Evolutionary conservation across 2,113 vertebrate genomes (phyloP).

Genomic region (Rhagologus leucostigma): DNA sequence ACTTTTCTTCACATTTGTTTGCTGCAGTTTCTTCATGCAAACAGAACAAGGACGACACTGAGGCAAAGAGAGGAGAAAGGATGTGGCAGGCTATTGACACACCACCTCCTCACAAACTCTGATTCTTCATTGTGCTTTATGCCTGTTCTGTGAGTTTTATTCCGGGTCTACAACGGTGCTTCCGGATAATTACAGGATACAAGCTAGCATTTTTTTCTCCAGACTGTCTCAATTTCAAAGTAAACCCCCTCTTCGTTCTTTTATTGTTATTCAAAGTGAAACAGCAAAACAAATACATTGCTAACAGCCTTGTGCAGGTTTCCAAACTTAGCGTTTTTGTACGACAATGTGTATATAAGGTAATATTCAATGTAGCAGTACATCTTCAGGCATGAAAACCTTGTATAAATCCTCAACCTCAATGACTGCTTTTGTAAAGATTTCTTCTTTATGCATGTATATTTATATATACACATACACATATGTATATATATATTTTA

Average conservation of each 20-base stretch:
- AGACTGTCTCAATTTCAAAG: constrained; percentile 28
- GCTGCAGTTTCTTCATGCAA: neutral
- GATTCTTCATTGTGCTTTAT: neutral
- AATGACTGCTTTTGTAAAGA: neutral
- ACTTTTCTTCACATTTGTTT: neutral
- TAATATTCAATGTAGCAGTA: neutral
- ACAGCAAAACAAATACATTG: constrained; percentile 32
- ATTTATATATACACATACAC: neutral
- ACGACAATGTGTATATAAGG: neutral
- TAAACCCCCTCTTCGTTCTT: neutral
- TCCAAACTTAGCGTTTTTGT: constrained; percentile 13
- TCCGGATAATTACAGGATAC: neutral
- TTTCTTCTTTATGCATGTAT: neutral
- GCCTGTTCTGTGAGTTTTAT: neutral
- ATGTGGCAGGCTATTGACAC: neutral
- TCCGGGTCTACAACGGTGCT: neutral
- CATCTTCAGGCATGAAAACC: neutral
- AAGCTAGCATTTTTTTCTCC: neutral
- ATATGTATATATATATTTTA: neutral
- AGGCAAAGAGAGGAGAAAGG: neutral
- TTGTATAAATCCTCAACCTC: neutral
- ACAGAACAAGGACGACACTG: neutral
- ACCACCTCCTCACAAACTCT: neutral
- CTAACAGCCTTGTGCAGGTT: neutral
- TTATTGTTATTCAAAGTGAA: constrained; percentile 12